Conservation (phyloP, 2,888 invertebrate species). For the Xanthia icteritia region DNA sequence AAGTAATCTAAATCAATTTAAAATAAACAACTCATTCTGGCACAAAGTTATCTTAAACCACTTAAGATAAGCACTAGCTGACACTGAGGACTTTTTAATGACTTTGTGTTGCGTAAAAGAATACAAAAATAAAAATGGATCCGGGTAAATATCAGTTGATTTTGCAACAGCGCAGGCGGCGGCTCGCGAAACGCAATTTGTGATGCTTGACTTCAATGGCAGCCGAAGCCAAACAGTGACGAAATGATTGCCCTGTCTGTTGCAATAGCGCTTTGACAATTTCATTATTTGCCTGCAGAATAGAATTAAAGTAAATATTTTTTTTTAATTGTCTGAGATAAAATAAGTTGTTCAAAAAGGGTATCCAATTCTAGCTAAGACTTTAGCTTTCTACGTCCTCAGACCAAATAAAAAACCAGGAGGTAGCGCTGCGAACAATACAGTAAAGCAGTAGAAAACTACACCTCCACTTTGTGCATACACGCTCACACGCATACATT, state of each 20-base stretch:
- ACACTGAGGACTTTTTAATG: slow-evolving; percentile 31
- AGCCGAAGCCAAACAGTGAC: background rate
- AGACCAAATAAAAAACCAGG: too few species aligned
- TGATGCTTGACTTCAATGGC: slow-evolving; percentile 19
- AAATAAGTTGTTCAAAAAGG: background rate
- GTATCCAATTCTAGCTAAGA: too few species aligned
- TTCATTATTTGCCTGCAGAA: background rate
- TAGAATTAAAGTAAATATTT: background rate
- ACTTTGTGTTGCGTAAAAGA: slow-evolving; percentile 25
- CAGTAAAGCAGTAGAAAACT: too few species aligned
- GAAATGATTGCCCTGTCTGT: slow-evolving; percentile 11
- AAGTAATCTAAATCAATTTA: slow-evolving; percentile 14
- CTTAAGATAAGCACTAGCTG: slow-evolving; percentile 32
- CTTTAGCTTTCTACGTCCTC: too few species aligned
- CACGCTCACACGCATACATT: too few species aligned
- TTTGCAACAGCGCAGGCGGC: slow-evolving; percentile 25
- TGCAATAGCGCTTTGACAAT: slow-evolving; percentile 2
- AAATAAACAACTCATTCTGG: slow-evolving; percentile 25
- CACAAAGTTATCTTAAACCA: slow-evolving; percentile 14
- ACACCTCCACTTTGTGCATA: too few species aligned
- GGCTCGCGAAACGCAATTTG: slow-evolving; percentile 17
- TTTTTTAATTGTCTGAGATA: background rate
- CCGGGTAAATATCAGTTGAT: slow-evolving; percentile 33
- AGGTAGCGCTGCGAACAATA: too few species aligned
- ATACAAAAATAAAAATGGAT: slow-evolving; percentile 22